Conservation (phyloP, 2,113 vertebrate genomes). For the Rhinopithecus roxellana region DNA sequence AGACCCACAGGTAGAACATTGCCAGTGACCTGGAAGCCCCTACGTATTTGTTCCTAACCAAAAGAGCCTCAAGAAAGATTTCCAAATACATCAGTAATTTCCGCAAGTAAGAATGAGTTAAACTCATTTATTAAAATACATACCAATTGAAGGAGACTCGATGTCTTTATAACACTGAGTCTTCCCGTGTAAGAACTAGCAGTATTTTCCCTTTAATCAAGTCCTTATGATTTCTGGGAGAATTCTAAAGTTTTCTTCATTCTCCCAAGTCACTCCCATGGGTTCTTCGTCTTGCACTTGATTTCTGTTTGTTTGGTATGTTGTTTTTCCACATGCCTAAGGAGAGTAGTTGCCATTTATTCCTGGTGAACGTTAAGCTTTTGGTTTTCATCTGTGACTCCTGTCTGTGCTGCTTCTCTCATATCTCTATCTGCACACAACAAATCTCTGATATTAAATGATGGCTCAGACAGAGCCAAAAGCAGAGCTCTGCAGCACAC, state of each 20-base stretch:
- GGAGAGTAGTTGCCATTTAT: not conserved
- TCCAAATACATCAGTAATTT: not conserved
- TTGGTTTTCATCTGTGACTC: not conserved
- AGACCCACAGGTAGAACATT: not conserved
- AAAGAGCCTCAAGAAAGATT: not conserved
- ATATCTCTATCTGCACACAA: not conserved
- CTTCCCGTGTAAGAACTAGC: not conserved
- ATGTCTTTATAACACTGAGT: not conserved
- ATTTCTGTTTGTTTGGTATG: not conserved
- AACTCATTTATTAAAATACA: not conserved
- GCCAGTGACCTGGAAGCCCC: not conserved
- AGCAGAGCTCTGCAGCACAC: not conserved
- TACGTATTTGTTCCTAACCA: not conserved
- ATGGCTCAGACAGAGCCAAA: not conserved
- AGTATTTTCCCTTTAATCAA: not conserved
- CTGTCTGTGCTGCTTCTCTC: not conserved
- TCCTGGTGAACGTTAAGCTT: not conserved
- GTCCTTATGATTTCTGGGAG: not conserved
- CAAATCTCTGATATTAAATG: not conserved
- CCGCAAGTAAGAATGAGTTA: not conserved
- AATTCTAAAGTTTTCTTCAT: not conserved
- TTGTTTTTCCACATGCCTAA: not conserved
- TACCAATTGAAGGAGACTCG: not conserved
- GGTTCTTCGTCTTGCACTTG: not conserved
- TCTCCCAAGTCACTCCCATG: not conserved